These are phyloP conservation scores for Thelaira solivaga DNA, from an alignment of 2,888 invertebrate genomes.

Conservation along the genomic window DNA sequence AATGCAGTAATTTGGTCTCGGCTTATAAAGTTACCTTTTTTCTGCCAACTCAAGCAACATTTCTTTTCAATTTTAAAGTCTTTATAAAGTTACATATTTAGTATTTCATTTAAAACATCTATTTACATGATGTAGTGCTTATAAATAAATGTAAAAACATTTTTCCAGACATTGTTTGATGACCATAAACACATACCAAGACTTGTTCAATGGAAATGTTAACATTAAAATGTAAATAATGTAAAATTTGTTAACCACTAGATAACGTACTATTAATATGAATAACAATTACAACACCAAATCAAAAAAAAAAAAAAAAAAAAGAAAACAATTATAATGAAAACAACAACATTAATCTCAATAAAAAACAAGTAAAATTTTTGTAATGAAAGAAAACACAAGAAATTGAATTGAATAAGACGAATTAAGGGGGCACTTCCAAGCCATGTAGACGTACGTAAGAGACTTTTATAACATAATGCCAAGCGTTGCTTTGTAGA, in stretches of 20 bases:
- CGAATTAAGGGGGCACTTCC: neutral
- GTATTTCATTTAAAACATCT: neutral
- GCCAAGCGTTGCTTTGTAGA: no score
- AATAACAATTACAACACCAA: conserved; percentile 19
- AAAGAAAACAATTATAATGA: neutral
- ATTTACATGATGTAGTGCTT: neutral
- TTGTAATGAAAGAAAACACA: neutral
- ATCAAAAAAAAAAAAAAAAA: no score
- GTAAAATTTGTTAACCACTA: conserved; percentile 53
- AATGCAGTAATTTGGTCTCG: no score
- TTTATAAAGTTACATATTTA: neutral
- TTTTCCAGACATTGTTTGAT: conserved; percentile 54
- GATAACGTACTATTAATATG: conserved; percentile 8
- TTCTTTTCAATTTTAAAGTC: no score
- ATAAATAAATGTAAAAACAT: conserved; percentile 18
- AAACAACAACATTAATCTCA: conserved; percentile 14
- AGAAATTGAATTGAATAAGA: neutral
- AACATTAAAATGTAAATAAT: conserved; percentile 60
- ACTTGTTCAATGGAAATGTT: conserved; percentile 59
- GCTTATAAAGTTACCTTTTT: no score
- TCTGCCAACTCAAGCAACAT: no score
- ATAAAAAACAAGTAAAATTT: neutral
- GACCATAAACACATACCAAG: conserved; percentile 50
- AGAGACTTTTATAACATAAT: no score
- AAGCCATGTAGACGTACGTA: no score